Evolutionary conservation across 2,113 vertebrate species (phyloP).

Genomic region (Psilopogon haemacephalus): DNA sequence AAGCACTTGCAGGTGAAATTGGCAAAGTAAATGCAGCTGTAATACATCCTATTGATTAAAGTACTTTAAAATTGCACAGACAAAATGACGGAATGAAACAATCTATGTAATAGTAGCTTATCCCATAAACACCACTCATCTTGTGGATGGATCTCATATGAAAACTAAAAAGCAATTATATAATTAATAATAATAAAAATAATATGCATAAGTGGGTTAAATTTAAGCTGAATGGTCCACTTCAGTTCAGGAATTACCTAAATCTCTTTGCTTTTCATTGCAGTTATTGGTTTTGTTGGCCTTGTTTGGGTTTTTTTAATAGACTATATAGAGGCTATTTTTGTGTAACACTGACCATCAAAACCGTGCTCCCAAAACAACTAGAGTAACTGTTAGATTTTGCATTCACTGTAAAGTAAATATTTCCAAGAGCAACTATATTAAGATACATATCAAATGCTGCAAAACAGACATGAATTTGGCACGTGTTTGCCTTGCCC

Average conservation of each 20-base stretch:
- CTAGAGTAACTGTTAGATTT: not conserved
- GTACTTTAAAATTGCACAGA: not conserved
- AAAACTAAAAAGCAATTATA: not conserved
- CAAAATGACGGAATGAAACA: not conserved
- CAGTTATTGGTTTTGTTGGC: not conserved
- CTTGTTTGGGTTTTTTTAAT: not conserved
- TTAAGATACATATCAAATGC: not conserved
- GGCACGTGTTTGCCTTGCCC: not conserved
- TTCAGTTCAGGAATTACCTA: not conserved
- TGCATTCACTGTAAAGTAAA: not conserved
- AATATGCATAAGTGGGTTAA: not conserved
- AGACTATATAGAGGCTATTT: not conserved
- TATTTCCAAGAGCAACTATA: not conserved
- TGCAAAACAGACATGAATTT: conserved; percentile 23
- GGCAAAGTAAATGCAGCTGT: not conserved
- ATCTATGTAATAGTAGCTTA: not conserved
- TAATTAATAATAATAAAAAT: not conserved
- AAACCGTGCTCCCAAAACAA: not conserved
- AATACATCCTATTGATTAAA: not conserved
- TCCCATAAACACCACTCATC: not conserved
- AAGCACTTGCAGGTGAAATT: not conserved
- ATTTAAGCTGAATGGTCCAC: not conserved
- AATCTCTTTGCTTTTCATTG: not conserved
- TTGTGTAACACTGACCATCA: not conserved
- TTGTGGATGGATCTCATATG: not conserved